Evolutionary conservation across 2,888 invertebrate genomes (phyloP), one percentile per base, ranked within the genome.

Genomic region (Ferrisia virgata): DNA sequence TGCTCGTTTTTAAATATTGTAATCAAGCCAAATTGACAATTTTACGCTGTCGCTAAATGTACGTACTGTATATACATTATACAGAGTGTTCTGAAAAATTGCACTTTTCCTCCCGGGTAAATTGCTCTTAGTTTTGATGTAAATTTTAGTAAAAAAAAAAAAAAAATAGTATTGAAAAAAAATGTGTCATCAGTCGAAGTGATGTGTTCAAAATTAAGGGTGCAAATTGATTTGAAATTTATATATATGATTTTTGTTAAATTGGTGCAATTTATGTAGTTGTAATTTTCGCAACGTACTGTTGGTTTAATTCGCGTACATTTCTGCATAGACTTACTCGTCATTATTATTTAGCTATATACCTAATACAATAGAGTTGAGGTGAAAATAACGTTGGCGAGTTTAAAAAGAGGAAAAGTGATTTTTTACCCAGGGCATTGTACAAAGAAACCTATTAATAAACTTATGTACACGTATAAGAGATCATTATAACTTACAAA

Each of bases 1-100:
- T 36, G 72, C 72, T 76, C 72, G 36, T 76, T 76, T 64, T 64
- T 76, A 76, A 76, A 76, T n/a, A n/a, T 76, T 76, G 72, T 76
- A 76, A 76, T 76, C 31, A 76, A 33, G 72, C 72, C 72, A 76
- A 76, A 76, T 76, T 76, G 72, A 76, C 72, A 76, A 76, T 76
- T 76, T 76, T 76, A 76, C 72, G 72, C 72, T 36, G 72, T 76
- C 72, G 64, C 13, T 64, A 64, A 64, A 28, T 11, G 11, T 39
- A 25, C 1, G 58, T 64, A n/a, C n/a, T n/a, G n/a, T n/a, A n/a
- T n/a, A n/a, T n/a, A n/a, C n/a, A n/a, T n/a, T n/a, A 28, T 76
- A 76, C 18, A 76, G 33, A 8, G 36, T 76, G 72, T 33, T 76
- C 72, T n/a, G 36, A 76, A 76, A 76, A 76, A 76, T n/a, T 76